Evolutionary conservation across 2,797 vertebrate genomes (phyloP).

Genomic region (Coilia nasus): DNA sequence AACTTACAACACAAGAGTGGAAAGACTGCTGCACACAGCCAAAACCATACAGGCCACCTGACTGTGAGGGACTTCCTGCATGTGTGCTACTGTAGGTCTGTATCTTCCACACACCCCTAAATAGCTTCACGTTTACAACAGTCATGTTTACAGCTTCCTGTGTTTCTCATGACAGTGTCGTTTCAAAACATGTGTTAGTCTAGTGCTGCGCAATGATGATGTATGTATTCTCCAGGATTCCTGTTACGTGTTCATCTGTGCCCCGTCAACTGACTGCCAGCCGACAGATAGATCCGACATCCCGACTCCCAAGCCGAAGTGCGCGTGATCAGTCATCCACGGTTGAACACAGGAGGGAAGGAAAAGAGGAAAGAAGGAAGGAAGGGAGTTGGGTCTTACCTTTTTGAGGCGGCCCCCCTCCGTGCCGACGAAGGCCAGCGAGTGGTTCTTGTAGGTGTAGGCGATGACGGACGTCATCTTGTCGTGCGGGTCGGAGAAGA

Average conservation of each 20-base stretch:
- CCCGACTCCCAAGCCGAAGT: not conserved
- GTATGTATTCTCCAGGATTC: not conserved
- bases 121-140: too few relatives aligned
- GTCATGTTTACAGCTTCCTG: not conserved
- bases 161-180: not conserved
- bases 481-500: constrained; percentile 90
- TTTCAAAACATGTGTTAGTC: not conserved
- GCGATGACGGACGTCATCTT: constrained; percentile 96
- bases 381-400: constrained; percentile 75
- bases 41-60: too few relatives aligned
- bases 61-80: too few relatives aligned
- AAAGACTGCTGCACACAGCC: too few relatives aligned
- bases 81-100: too few relatives aligned
- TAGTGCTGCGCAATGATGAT: not conserved
- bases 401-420: constrained; percentile 94
- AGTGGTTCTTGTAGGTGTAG: constrained; percentile 98
- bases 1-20: not conserved
- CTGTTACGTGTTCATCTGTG: not conserved
- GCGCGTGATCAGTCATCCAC: not conserved
- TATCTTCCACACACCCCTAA: too few relatives aligned
- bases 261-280: not conserved
- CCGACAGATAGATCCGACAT: not conserved
- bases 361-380: not conserved
- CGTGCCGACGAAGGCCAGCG: constrained; percentile 95
- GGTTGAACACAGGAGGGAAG: not conserved